A percentile compares a stretch with the other conserved stretches of the same genome.
These are phyloP conservation scores for Nannobrachium achirus DNA, from an alignment of 2,113 vertebrate genomes.

Conservation along the genomic window DNA sequence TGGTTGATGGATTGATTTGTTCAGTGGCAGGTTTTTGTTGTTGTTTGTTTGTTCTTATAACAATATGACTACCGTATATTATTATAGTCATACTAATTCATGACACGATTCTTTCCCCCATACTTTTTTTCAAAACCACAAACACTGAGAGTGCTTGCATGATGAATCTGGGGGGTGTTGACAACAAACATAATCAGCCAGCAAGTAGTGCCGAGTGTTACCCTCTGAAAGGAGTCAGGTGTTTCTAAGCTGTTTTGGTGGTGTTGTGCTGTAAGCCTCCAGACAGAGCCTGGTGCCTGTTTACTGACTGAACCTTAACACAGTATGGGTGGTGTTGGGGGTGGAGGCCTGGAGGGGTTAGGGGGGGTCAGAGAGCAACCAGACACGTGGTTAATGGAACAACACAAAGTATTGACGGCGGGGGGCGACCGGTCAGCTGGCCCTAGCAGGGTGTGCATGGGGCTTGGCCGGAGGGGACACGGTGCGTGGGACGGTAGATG, in stretches of 20 bases:
- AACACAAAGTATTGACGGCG: not conserved
- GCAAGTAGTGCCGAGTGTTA: not conserved
- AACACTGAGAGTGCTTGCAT: no score
- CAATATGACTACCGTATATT: no score
- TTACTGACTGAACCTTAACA: slow-evolving; percentile 3
- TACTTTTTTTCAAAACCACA: no score
- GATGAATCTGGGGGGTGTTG: not conserved
- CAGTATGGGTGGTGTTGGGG: not conserved
- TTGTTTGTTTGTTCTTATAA: not conserved
- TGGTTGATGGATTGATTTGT: not conserved
- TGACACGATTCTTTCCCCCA: no score
- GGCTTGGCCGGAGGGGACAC: not conserved
- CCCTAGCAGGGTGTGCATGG: not conserved
- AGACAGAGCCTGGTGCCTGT: not conserved
- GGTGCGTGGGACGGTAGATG: not conserved
- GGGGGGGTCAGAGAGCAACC: slow-evolving; percentile 25
- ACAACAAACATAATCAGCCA: slow-evolving; percentile 12
- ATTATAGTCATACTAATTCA: not conserved
- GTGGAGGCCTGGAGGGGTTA: not conserved
- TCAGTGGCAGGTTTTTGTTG: slow-evolving; percentile 34
- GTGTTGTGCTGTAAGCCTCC: slow-evolving; percentile 17
- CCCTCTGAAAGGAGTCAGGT: slow-evolving; percentile 23
- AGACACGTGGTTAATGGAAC: slow-evolving; percentile 4
- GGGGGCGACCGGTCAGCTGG: slow-evolving; percentile 2
- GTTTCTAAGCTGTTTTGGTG: slow-evolving; percentile 29